Evolutionary conservation across 30 jellyfish, hydroid and myxozoan species (phyloP).

Genomic region (Hydractinia echinata): DNA sequence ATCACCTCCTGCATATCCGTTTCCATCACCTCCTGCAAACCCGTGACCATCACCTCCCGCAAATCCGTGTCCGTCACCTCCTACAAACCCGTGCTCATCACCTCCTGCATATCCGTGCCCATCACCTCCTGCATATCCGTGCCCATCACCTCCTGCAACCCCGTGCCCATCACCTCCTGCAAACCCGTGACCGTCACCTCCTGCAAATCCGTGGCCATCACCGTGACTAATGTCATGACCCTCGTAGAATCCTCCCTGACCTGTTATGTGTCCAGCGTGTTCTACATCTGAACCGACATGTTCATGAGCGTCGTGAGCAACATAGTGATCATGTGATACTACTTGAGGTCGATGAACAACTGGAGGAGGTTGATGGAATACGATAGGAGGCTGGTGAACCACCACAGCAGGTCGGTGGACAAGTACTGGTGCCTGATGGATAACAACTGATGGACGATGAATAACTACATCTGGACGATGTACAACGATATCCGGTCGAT

Average conservation of each 20-base stretch:
- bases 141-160: constrained; percentile 41
- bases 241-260: constrained; percentile 61
- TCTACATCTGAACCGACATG: constrained; percentile 86
- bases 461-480: constrained; percentile 97
- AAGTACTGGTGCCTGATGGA: constrained; percentile 93
- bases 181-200: constrained; percentile 47
- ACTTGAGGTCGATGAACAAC: constrained; percentile 79
- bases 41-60: constrained; percentile 45
- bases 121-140: constrained; percentile 48
- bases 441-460: constrained; percentile 96
- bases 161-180: constrained; percentile 54
- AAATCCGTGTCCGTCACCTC: constrained; percentile 45
- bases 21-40: constrained; percentile 46
- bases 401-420: constrained; percentile 98
- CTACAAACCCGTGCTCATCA: constrained; percentile 26
- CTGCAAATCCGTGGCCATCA: constrained; percentile 41
- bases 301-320: constrained; percentile 76
- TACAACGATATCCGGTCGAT: constrained; percentile 89
- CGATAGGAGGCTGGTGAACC: constrained; percentile 87
- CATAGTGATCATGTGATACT: constrained; percentile 86
- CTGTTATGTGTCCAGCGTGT: constrained; percentile 67
- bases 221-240: constrained; percentile 39
- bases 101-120: constrained; percentile 45
- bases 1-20: constrained; percentile 36
- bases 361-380: constrained; percentile 97